Conservation (phyloP, 1,140 invertebrate genomes). For the Monomorium pharaonis region DNA sequence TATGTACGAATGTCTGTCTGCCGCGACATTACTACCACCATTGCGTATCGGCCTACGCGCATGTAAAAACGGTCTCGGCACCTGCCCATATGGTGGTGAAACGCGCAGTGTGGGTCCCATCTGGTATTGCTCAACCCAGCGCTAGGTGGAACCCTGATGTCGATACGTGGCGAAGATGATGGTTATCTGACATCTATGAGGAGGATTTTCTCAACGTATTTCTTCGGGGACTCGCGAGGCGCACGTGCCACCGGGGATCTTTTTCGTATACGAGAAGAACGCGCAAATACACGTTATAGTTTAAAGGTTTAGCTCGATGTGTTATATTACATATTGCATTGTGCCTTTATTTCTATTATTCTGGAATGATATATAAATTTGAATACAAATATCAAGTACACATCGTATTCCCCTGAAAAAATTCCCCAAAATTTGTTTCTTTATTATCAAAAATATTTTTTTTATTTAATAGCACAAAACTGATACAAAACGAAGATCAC, state of each 20-base stretch:
- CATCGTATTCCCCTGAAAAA: neutral
- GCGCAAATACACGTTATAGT: neutral
- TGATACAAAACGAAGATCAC: neutral
- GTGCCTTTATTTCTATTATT: neutral
- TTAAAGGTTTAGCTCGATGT: neutral
- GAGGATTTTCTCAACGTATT: constrained; percentile 36
- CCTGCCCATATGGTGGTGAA: constrained; percentile 83
- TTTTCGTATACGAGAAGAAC: neutral
- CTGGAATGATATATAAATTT: neutral
- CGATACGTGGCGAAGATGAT: constrained; percentile 28
- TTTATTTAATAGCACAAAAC: neutral
- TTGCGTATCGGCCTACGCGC: constrained; percentile 31
- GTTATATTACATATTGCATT: neutral
- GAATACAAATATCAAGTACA: neutral
- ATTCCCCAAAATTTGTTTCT: neutral
- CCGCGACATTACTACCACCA: constrained; percentile 32
- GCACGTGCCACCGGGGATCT: neutral
- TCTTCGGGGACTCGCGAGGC: neutral
- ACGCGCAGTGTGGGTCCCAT: constrained; percentile 73
- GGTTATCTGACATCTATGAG: constrained; percentile 20
- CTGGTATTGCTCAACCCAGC: constrained; percentile 63
- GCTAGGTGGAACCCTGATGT: constrained; percentile 45
- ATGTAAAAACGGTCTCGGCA: constrained; percentile 73
- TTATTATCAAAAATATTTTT: neutral
- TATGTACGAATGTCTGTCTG: constrained; percentile 39